phyloP scores from a whole-genome alignment of 2,888 invertebrate genomes.

The Acronicta alni region DNA sequence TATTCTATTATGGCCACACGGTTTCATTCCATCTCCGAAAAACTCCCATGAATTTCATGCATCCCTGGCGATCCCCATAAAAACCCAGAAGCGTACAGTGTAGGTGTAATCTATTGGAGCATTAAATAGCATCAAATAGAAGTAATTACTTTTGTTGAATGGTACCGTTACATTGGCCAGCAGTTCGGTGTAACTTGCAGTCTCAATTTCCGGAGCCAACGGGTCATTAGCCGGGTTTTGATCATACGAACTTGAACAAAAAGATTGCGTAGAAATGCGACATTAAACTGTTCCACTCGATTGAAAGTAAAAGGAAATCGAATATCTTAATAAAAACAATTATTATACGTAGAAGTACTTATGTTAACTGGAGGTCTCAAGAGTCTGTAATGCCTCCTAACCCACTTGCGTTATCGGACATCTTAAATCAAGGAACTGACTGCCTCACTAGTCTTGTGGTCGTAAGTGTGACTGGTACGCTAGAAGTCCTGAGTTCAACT shows the following conservation, averaged over 20 bases:
- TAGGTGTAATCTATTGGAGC: constrained; percentile 13
- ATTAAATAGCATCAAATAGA: constrained; percentile 19
- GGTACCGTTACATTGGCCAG: constrained; percentile 50
- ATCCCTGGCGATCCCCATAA: background rate
- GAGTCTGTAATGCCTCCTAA: background rate
- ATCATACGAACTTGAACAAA: constrained; percentile 26
- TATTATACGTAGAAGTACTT: background rate
- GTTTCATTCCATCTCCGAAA: too few species aligned
- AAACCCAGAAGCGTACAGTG: background rate
- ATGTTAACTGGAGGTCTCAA: background rate
- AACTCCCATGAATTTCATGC: too few species aligned
- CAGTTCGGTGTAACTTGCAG: constrained; percentile 43
- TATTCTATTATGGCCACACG: too few species aligned
- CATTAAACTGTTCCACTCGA: background rate
- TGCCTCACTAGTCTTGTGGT: too few species aligned
- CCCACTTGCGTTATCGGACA: background rate
- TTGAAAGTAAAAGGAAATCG: background rate
- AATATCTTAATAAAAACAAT: background rate
- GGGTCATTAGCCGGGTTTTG: constrained; percentile 54
- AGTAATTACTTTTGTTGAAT: constrained; percentile 25
- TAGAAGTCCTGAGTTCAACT: too few species aligned
- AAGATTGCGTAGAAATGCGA: constrained; percentile 1
- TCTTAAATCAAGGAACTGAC: too few species aligned
- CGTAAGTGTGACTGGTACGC: too few species aligned
- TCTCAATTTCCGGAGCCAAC: constrained; percentile 51